Evolutionary conservation across 2,797 vertebrate genomes (phyloP), one percentile per base, ranked within the genome.

Genomic region (Moxostoma hubbsi): DNA sequence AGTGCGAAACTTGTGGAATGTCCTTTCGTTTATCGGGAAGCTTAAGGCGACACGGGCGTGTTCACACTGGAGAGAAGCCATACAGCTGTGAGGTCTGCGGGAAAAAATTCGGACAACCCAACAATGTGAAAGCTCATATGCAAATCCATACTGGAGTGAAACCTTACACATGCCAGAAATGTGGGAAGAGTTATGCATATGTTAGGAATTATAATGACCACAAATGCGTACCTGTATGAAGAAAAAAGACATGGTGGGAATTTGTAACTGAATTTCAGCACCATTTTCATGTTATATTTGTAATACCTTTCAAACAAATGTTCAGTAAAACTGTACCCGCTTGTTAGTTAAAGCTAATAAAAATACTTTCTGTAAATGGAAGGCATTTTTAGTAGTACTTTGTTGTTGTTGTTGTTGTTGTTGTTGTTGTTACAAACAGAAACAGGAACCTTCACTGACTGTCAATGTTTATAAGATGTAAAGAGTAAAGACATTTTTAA

Each of bases 51-150:
- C 93, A 94, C 83, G n/a, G 77, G 58, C 86, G 86, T 1, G 75
- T 85, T 43, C 86, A 88, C 76, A 87, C 86, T 5, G 88, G 86
- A 18, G 88, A 89, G 45, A 88, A 86, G 62, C 88, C 88, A 7
- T 94, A 92, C 0, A 89, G 90, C n/a, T 94, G 94, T 13, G 1
- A 87, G 24, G 88, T 87, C 73, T 94, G 93, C 68, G 88, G 91
- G 9, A 89, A 88, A 82, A 89, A 83, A 81, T 94, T 94, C 81
- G 92, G 92, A 82, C 93, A 94, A 82, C 90, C 92, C 0, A 93
- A 93, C 53, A 91, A 93, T 85, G 89, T 94, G 10, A 94, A 94
- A 85, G 91, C 92, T 0, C 94, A 94, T 87, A 84, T 94, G 89
- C 94, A 93, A 86, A 87, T 94, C 61, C 94, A 94, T 86, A 93